Percentiles rank a stretch among this genome's conserved stretches.
These are phyloP conservation scores for Dendroctonus valens DNA, from an alignment of 1,140 invertebrate species.

Conservation along the genomic window DNA sequence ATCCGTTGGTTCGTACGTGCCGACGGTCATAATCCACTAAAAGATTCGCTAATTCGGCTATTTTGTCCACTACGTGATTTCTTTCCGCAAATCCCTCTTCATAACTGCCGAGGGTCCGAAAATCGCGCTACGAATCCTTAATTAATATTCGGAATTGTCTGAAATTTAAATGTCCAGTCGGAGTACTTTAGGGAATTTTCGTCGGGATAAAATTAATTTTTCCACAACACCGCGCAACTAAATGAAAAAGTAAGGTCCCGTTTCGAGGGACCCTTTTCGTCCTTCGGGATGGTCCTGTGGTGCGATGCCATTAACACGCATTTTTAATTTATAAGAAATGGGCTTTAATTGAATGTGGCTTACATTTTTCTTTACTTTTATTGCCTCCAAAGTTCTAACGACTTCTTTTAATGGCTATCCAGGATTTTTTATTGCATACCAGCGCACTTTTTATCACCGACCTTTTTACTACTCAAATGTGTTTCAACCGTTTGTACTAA, in stretches of 20 bases:
- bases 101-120: constrained; percentile 37
- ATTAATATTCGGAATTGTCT: constrained; percentile 33
- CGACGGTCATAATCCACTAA: constrained; percentile 41
- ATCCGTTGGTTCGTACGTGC: constrained; percentile 34
- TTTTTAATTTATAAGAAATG: constrained; percentile 34
- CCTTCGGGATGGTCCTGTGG: constrained; percentile 24
- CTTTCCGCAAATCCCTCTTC: constrained; percentile 44
- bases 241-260: constrained; percentile 25
- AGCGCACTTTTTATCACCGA: neutral
- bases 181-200: constrained; percentile 14
- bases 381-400: constrained; percentile 27
- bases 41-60: constrained; percentile 46
- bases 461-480: constrained; percentile 3
- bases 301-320: constrained; percentile 26
- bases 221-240: constrained; percentile 19
- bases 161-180: constrained; percentile 30
- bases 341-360: constrained; percentile 30
- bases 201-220: constrained; percentile 31
- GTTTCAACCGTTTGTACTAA: constrained; percentile 13
- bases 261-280: constrained; percentile 8
- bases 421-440: constrained; percentile 24
- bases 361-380: constrained; percentile 34
- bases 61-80: constrained; percentile 47
- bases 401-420: constrained; percentile 18
- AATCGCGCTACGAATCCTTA: constrained; percentile 22